These are phyloP conservation scores for Agonum fuliginosum DNA, from an alignment of 2,888 invertebrate genomes.

Conservation along the genomic window DNA sequence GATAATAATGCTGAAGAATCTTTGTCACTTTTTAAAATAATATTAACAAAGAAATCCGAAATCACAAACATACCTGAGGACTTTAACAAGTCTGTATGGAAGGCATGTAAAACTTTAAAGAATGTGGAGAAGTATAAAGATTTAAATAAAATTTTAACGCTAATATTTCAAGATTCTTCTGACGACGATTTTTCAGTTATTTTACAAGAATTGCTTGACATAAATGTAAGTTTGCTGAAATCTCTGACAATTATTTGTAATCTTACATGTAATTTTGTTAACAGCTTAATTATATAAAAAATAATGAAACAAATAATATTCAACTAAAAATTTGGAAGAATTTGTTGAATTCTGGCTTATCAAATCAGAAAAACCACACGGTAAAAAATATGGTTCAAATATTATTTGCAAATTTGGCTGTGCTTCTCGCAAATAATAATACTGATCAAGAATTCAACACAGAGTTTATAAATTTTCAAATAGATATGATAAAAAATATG, in stretches of 20 bases:
- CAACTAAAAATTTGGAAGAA: slow-evolving; percentile 65
- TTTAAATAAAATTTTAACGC: slow-evolving; percentile 65
- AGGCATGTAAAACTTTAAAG: slow-evolving; percentile 65
- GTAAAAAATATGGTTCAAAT: slow-evolving; percentile 66
- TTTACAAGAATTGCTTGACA: slow-evolving; percentile 66
- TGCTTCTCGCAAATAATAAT: slow-evolving; percentile 62
- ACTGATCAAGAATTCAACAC: slow-evolving; percentile 63
- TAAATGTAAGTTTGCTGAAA: slow-evolving; percentile 66
- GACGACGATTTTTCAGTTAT: slow-evolving; percentile 67
- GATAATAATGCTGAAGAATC: slow-evolving; percentile 63
- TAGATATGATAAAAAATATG: slow-evolving; percentile 66
- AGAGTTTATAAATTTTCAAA: slow-evolving; percentile 66
- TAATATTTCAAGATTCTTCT: slow-evolving; percentile 67
- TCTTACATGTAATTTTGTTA: too few species aligned
- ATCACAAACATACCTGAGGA: slow-evolving; percentile 64
- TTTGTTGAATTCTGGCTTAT: slow-evolving; percentile 67
- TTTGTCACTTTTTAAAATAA: slow-evolving; percentile 66
- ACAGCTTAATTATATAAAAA: slow-evolving; percentile 9
- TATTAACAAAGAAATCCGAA: slow-evolving; percentile 67
- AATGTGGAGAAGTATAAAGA: slow-evolving; percentile 64
- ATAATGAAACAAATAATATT: neutral
- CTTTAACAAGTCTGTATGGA: slow-evolving; percentile 66
- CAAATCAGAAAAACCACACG: slow-evolving; percentile 67
- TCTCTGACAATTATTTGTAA: neutral
- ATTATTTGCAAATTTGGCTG: slow-evolving; percentile 65